Percentiles rank a stretch among this genome's conserved stretches.
These are phyloP conservation scores for Saturnia pavonia DNA, from an alignment of 2,888 invertebrate genomes.

Conservation along the genomic window DNA sequence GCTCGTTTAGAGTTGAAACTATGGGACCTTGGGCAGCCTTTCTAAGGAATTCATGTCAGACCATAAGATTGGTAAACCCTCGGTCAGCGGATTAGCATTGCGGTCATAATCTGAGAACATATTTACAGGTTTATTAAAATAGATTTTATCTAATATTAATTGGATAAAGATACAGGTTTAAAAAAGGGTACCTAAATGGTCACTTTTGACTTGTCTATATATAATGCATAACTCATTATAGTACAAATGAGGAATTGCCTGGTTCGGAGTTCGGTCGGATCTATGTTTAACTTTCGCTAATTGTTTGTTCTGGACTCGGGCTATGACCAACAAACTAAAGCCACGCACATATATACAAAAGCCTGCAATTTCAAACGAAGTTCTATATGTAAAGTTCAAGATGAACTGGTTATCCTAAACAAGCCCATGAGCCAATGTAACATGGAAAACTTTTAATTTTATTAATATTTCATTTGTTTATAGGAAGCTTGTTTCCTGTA, in stretches of 20 bases:
- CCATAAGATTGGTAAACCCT: too few species aligned
- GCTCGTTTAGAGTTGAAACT: too few species aligned
- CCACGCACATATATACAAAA: conserved; percentile 24
- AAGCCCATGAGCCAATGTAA: conserved; percentile 55
- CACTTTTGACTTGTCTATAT: conserved; percentile 38
- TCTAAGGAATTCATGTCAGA: too few species aligned
- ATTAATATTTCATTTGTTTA: conserved; percentile 63
- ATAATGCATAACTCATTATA: conserved; percentile 43
- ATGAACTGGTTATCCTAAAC: conserved; percentile 43
- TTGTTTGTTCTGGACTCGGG: conserved; percentile 64
- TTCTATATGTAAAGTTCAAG: conserved; percentile 28
- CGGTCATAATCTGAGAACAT: too few species aligned
- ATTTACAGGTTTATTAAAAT: too few species aligned
- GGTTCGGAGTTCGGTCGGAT: conserved; percentile 52
- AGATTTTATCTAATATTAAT: too few species aligned
- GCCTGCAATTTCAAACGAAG: conserved; percentile 1
- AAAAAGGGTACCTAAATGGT: conserved; percentile 22
- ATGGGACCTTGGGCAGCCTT: too few species aligned
- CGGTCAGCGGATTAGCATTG: too few species aligned
- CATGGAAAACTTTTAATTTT: conserved; percentile 57
- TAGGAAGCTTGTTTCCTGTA: conserved; percentile 2
- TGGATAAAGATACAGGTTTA: conserved; percentile 25
- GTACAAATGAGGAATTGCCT: conserved; percentile 47
- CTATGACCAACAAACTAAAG: conserved; percentile 43
- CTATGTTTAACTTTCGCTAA: conserved; percentile 71